A percentile compares a stretch with the other conserved stretches of the same genome.
phyloP scores from a whole-genome alignment of 2,113 vertebrate species.

The Erinaceus europaeus region DNA sequence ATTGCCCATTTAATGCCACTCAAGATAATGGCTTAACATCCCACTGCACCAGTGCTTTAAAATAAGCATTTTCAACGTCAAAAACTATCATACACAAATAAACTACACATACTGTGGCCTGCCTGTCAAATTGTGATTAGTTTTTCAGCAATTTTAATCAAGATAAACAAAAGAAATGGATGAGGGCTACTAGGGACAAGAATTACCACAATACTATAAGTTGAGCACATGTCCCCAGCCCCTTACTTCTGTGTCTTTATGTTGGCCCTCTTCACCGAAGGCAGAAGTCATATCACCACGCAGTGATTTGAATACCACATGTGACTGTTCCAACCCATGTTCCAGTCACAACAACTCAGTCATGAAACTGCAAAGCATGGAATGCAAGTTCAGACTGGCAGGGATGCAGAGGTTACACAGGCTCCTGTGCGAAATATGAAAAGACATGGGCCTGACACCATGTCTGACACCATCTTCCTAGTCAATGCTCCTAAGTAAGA shows the following conservation, averaged over 20 bases:
- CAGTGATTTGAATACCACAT: slow-evolving; percentile 51
- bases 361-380: slow-evolving; percentile 29
- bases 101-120: background rate
- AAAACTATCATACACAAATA: background rate
- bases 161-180: background rate
- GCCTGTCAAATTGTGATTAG: background rate
- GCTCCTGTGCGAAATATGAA: too few species aligned
- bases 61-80: background rate
- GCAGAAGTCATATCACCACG: slow-evolving; percentile 14
- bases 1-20: background rate
- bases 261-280: background rate
- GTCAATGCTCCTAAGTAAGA: too few species aligned
- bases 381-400: too few species aligned
- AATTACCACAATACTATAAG: background rate
- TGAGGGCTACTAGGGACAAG: background rate
- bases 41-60: background rate
- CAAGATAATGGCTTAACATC: background rate
- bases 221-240: background rate
- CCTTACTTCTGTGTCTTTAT: background rate
- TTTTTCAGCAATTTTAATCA: slow-evolving; percentile 8
- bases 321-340: slow-evolving; percentile 24
- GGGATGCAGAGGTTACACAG: too few species aligned
- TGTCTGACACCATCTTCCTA: too few species aligned
- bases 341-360: slow-evolving; percentile 43
- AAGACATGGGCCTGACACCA: too few species aligned